These are phyloP conservation scores for Agrotis exclamationis DNA, from an alignment of 2,888 invertebrate genomes.

Conservation along the genomic window DNA sequence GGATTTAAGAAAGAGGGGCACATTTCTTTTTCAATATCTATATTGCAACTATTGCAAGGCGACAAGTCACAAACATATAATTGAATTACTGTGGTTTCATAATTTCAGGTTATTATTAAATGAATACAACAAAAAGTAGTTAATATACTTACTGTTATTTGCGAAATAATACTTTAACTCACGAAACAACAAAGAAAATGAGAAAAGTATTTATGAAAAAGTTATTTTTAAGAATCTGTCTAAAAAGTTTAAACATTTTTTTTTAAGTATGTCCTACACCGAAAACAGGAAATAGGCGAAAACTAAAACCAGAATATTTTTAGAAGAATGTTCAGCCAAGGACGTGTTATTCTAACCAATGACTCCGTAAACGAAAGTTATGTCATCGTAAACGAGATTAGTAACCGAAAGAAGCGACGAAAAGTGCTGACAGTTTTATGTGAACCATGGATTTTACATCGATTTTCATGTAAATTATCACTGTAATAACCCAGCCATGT, in stretches of 20 bases:
- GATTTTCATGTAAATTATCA: constrained; percentile 16
- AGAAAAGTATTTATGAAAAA: background rate
- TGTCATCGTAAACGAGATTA: constrained; percentile 44
- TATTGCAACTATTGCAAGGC: background rate
- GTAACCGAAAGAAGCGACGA: constrained; percentile 1
- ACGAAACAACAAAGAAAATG: background rate
- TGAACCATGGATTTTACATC: constrained; percentile 9
- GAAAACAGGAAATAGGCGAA: constrained; percentile 17
- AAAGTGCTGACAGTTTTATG: constrained; percentile 43
- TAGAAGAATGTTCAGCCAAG: constrained; percentile 15
- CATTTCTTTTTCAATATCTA: constrained; percentile 10
- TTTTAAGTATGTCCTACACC: background rate
- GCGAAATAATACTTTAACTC: background rate
- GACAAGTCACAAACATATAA: background rate
- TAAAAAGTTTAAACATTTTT: too few species aligned
- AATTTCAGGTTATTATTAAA: too few species aligned
- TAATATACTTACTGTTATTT: too few species aligned
- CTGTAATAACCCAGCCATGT: background rate
- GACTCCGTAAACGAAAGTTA: constrained; percentile 20
- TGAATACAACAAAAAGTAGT: too few species aligned
- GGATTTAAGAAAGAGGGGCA: constrained; percentile 16
- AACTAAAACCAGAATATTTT: constrained; percentile 4
- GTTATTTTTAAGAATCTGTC: background rate
- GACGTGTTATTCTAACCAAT: constrained; percentile 26
- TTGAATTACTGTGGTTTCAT: too few species aligned